Conservation (phyloP, 2,113 vertebrate genomes). For the Xiphorhynchus elegans region DNA sequence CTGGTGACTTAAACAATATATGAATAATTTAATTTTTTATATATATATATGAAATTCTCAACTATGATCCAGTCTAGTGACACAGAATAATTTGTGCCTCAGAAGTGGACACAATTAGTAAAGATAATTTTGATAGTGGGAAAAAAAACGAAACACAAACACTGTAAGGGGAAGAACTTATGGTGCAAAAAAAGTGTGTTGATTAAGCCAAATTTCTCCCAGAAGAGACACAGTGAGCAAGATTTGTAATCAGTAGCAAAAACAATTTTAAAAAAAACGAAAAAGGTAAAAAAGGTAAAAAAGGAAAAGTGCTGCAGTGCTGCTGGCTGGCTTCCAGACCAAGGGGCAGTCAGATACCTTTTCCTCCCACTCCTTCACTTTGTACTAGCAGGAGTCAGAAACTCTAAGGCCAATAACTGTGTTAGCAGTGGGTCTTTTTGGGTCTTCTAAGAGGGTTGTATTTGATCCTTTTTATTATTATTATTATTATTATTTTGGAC, state of each 20-base stretch:
- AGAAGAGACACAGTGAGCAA: background rate
- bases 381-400: background rate
- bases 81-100: background rate
- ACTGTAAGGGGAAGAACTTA: background rate
- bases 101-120: background rate
- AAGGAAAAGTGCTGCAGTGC: background rate
- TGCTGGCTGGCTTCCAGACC: background rate
- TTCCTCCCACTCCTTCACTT: background rate
- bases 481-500: background rate
- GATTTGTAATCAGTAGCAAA: too few species aligned
- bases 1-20: background rate
- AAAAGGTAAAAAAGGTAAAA: background rate
- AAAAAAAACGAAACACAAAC: background rate
- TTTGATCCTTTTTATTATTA: rapidly evolving
- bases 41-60: background rate
- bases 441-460: background rate
- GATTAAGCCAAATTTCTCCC: background rate
- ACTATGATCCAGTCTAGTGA: background rate
- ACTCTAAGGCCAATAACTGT: background rate
- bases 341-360: background rate
- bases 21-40: background rate
- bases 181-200: background rate
- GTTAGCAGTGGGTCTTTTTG: background rate
- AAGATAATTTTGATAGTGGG: background rate
- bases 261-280: background rate